phyloP scores from a whole-genome alignment of 2,797 vertebrate genomes.

The Vireo griseus region DNA sequence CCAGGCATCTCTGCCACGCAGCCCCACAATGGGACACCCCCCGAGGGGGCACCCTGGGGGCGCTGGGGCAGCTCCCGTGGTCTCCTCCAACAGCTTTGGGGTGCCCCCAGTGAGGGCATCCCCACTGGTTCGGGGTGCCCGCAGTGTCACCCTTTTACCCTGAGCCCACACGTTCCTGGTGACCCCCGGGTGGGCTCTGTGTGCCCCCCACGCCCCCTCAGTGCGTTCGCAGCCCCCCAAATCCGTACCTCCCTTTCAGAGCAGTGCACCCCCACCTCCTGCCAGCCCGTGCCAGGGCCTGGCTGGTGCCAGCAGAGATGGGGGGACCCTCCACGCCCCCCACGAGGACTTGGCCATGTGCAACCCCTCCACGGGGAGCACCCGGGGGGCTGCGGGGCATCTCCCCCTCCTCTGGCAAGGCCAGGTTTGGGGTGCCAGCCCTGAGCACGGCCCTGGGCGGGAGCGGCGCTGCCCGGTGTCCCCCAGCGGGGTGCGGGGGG shows the following conservation, averaged over 20 bases:
- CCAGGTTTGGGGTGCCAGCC: neutral
- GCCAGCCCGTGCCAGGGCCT: neutral
- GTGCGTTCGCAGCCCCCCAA: neutral
- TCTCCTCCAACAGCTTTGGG: neutral
- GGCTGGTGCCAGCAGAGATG: rapidly evolving
- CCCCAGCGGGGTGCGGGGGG: neutral
- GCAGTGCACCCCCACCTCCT: neutral
- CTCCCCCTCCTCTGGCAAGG: neutral
- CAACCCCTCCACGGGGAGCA: neutral
- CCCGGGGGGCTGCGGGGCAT: rapidly evolving
- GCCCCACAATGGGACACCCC: neutral
- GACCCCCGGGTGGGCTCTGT: neutral
- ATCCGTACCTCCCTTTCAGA: rapidly evolving
- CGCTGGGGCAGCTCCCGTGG: rapidly evolving
- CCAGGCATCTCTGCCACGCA: rapidly evolving
- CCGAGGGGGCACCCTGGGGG: no score
- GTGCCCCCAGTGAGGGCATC: neutral
- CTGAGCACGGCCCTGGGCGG: rapidly evolving
- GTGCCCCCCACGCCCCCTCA: neutral
- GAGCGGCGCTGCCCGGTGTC: neutral
- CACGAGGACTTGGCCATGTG: rapidly evolving
- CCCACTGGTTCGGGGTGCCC: neutral
- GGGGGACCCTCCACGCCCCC: neutral
- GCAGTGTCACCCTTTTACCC: rapidly evolving
- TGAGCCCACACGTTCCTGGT: rapidly evolving